Evolutionary conservation across 2,113 vertebrate species (phyloP).

Genomic region (Nycticorax nycticorax): DNA sequence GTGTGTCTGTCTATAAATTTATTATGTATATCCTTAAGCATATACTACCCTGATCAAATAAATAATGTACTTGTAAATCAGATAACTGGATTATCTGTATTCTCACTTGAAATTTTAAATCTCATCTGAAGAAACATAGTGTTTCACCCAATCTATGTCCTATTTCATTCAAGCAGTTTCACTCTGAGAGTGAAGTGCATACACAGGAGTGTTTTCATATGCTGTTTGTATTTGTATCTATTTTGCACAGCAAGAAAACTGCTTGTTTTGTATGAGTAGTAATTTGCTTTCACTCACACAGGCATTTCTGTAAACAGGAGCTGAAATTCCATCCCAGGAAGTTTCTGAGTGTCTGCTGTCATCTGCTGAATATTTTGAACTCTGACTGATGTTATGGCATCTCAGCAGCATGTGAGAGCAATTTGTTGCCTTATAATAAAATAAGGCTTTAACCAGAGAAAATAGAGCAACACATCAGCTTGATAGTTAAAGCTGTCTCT

Average conservation of each 20-base stretch:
- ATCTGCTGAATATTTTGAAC: constrained; percentile 3
- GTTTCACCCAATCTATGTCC: background rate
- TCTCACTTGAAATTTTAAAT: constrained; percentile 37
- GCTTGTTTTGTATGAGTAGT: background rate
- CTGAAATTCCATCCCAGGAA: constrained; percentile 8
- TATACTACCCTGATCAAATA: constrained; percentile 8
- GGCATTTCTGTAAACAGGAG: constrained; percentile 10
- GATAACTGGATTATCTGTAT: constrained; percentile 22
- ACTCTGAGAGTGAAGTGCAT: background rate
- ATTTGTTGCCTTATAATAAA: background rate
- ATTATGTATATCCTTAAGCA: constrained; percentile 43
- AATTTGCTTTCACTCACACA: constrained; percentile 18
- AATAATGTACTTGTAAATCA: constrained; percentile 22
- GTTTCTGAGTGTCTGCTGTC: background rate
- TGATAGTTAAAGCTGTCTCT: constrained; percentile 9
- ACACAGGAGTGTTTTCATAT: background rate
- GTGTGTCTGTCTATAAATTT: constrained; percentile 45
- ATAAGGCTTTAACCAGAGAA: background rate
- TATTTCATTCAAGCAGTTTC: background rate
- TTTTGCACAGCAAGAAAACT: constrained; percentile 12
- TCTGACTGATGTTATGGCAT: background rate
- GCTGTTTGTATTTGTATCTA: background rate
- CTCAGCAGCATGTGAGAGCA: background rate
- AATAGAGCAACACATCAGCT: background rate
- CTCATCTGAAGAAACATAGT: background rate